phyloP scores from a whole-genome alignment of 2,888 invertebrate genomes.

The Rhagonycha fulva region DNA sequence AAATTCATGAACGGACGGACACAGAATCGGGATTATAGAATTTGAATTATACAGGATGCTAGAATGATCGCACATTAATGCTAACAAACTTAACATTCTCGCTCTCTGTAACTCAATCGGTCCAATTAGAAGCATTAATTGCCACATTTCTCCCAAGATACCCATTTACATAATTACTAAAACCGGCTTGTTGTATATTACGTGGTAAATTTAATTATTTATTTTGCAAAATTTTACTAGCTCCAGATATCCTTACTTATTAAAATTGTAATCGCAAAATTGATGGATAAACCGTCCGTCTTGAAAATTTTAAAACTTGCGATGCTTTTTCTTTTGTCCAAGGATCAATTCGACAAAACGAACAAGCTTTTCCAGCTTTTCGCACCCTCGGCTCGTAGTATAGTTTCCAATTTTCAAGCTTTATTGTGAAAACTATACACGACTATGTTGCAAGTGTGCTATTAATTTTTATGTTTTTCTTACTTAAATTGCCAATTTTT shows the following conservation, averaged over 20 bases:
- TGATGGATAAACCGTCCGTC: neutral
- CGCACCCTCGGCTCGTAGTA: neutral
- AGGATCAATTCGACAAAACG: neutral
- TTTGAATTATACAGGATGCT: slow-evolving; percentile 21
- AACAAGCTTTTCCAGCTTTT: neutral
- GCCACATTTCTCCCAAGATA: slow-evolving; percentile 34
- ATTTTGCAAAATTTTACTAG: neutral
- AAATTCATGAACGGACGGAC: slow-evolving; percentile 26
- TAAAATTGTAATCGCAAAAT: neutral
- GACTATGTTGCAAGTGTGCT: neutral
- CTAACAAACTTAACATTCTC: slow-evolving; percentile 25
- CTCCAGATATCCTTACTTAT: neutral
- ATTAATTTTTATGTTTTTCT: neutral
- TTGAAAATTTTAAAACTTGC: neutral
- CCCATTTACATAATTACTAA: slow-evolving; percentile 33
- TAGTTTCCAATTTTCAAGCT: neutral
- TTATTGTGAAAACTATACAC: neutral
- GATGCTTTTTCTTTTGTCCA: neutral
- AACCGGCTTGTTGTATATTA: slow-evolving; percentile 22
- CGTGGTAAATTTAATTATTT: slow-evolving; percentile 22
- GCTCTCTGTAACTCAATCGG: slow-evolving; percentile 34
- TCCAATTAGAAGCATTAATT: slow-evolving; percentile 36
- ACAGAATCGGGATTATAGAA: slow-evolving; percentile 17
- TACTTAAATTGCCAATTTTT: neutral
- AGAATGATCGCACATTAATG: slow-evolving; percentile 21